These are phyloP conservation scores for Marmota flaviventris DNA, from an alignment of 2,113 vertebrate species.

Conservation along the genomic window DNA sequence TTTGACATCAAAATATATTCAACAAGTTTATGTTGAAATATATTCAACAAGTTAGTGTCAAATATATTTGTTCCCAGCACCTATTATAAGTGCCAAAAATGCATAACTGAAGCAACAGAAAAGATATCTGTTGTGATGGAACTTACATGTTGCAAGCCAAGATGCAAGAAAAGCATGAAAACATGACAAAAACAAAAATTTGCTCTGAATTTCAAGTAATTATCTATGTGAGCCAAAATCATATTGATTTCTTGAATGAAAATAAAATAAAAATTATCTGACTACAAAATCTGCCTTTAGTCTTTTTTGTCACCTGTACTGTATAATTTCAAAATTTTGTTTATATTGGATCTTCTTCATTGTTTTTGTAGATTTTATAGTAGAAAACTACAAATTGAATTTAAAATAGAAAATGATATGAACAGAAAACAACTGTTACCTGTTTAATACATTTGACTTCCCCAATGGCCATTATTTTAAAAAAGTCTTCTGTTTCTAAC, in stretches of 20 bases:
- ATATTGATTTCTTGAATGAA: background rate
- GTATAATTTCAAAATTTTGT: background rate
- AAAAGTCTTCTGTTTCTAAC: background rate
- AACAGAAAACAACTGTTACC: background rate
- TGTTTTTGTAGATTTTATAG: background rate
- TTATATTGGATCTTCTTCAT: background rate
- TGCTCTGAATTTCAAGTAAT: background rate
- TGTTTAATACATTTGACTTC: background rate
- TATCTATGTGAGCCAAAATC: background rate
- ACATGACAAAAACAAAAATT: background rate
- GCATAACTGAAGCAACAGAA: background rate
- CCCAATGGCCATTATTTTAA: background rate
- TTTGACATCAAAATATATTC: conserved; percentile 11
- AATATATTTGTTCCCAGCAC: background rate
- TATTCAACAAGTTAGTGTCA: background rate
- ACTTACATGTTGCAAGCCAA: background rate
- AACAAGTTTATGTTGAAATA: conserved; percentile 21
- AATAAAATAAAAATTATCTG: background rate
- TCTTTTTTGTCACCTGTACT: background rate
- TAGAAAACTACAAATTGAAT: background rate
- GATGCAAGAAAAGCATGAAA: background rate
- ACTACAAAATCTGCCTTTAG: background rate
- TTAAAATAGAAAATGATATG: background rate
- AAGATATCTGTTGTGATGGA: background rate
- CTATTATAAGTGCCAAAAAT: background rate